Base-by-base conservation (phyloP, 2,888 invertebrate species). In the Salpingus planirostris region DNA sequence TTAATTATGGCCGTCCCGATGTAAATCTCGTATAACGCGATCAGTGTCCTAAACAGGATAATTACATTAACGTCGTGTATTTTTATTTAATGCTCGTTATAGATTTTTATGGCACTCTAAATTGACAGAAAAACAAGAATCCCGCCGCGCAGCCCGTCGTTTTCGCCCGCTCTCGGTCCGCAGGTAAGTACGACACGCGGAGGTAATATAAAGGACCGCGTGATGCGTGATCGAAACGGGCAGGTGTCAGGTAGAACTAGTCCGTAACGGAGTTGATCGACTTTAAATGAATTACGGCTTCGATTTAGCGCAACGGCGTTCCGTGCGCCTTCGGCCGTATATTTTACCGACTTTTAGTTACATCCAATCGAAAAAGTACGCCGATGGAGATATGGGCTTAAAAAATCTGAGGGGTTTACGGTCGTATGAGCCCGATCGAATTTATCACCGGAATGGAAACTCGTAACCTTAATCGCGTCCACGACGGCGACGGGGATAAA, bases 51-150 rank as follows among this genome's bases (percentile, higher is more conserved):
- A 42, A 46, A 45, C 44, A 38, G 48, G 40, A 48, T 50, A 52
- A 51, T 54, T 52, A 50, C 49, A 52, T 52, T 51, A 52, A 50
- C 39, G 49, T 49, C 49, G 37, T 43, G 42, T 46, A 44, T 44
- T 47, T 52, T 50, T 48, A 27, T 39, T 36, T 39, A 35, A 35
- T 46, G 43, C 34, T 42, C 38, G 46, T 54, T 54, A 55, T 53
- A 49, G 53, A 60, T 57, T 55, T 57, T 58, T 56, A 56, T 50
- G 42, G 54, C 54, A 54, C 55, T 52, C 52, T 46, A 52, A 55
- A 59, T 56, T 58, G 58, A 59, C 58, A 54, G 55, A 54, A 56
- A 55, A 57, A 57, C 58, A 55, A 56, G 57, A 50, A 50, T 49
- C 58, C 57, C 53, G 56, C 52, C 36, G 58, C 38, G 58, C 43